A percentile compares a stretch with the other conserved stretches of the same genome.
Evolutionary conservation across 2,797 vertebrate genomes (phyloP).

Genomic region (Psittacula derbiana): DNA sequence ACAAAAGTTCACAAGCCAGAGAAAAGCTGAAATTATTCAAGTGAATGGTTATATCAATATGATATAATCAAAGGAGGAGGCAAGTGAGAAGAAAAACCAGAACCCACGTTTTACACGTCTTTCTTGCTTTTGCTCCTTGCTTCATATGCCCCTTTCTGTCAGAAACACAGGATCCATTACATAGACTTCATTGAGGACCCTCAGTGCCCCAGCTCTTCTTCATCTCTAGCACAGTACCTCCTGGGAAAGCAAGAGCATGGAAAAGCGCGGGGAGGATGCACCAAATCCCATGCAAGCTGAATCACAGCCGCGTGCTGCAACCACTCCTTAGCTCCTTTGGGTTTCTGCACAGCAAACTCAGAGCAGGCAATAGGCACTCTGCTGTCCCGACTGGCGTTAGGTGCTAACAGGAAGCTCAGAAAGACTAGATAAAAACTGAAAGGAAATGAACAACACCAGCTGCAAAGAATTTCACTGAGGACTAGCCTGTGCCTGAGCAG

Average conservation of each 20-base stretch:
- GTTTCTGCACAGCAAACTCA: neutral
- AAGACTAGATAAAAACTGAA: slow-evolving; percentile 64
- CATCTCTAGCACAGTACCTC: neutral
- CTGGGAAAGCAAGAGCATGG: neutral
- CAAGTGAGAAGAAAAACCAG: neutral
- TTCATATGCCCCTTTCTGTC: neutral
- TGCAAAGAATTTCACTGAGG: neutral
- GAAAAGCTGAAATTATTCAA: neutral
- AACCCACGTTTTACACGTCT: neutral
- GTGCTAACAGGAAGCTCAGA: slow-evolving; percentile 49
- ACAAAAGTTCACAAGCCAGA: neutral
- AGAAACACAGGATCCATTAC: neutral
- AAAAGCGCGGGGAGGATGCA: neutral
- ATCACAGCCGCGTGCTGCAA: neutral
- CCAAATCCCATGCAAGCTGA: neutral
- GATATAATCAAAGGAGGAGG: neutral
- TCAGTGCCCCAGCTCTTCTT: neutral
- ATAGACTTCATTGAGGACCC: neutral
- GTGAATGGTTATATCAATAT: neutral
- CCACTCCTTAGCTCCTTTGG: neutral
- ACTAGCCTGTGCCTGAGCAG: neutral
- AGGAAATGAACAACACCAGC: slow-evolving; percentile 42
- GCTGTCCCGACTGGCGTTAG: neutral
- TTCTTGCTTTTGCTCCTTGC: neutral
- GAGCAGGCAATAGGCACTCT: neutral